phyloP scores from a whole-genome alignment of 1,140 invertebrate species.

The Drosophila rufa region DNA sequence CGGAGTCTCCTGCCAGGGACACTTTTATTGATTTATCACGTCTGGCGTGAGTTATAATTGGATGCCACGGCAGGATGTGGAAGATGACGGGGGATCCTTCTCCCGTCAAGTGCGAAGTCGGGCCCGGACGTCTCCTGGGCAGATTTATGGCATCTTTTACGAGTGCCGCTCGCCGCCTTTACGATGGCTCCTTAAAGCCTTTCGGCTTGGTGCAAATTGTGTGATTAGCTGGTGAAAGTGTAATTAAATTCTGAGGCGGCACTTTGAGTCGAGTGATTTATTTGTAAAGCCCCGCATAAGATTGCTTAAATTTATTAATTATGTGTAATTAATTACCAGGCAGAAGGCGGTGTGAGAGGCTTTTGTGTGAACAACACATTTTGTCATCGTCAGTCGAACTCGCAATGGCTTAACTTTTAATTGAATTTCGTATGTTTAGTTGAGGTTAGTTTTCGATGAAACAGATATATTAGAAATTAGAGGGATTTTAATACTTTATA shows the following conservation, averaged over 20 bases:
- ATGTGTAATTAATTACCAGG: constrained; percentile 61
- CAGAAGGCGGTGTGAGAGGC: constrained; percentile 1
- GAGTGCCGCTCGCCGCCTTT: constrained; percentile 24
- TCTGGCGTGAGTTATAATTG: constrained; percentile 69
- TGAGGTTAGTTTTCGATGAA: neutral
- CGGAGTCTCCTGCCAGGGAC: constrained; percentile 49
- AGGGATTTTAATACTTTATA: no score
- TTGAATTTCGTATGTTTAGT: neutral
- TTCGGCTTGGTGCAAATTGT: constrained; percentile 53
- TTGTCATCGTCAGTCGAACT: neutral
- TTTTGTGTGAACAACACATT: neutral
- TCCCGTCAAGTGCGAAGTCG: constrained; percentile 53
- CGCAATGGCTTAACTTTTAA: neutral
- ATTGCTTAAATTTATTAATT: constrained; percentile 72
- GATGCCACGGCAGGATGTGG: constrained; percentile 29
- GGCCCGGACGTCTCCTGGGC: constrained; percentile 27
- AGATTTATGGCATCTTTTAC: constrained; percentile 58
- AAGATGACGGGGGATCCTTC: constrained; percentile 5
- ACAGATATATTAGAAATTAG: no score
- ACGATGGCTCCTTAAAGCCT: constrained; percentile 31
- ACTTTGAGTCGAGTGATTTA: constrained; percentile 60
- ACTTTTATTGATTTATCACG: constrained; percentile 76
- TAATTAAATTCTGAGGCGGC: constrained; percentile 62
- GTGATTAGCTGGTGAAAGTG: constrained; percentile 59
- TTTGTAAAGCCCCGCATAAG: constrained; percentile 39